Conservation (phyloP, 2,888 invertebrate species). For the Lissonota sp. region DNA sequence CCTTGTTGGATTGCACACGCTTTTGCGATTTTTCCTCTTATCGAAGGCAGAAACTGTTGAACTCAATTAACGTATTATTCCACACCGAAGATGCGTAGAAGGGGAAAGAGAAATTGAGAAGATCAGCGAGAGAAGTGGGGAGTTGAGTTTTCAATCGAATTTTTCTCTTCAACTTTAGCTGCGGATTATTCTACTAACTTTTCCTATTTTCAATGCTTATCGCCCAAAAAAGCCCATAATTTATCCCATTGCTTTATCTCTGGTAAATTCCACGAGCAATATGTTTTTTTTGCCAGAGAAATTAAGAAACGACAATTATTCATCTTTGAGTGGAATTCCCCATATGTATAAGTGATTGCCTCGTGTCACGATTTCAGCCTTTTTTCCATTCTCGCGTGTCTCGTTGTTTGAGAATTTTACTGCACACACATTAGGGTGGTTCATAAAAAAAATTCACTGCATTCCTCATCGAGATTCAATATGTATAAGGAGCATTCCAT, state of each 20-base stretch:
- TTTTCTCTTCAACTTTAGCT: slow-evolving; percentile 46
- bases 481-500: too few species aligned
- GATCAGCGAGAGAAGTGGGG: slow-evolving; percentile 30
- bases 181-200: slow-evolving; percentile 4
- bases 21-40: slow-evolving; percentile 65
- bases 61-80: slow-evolving; percentile 75
- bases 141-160: slow-evolving; percentile 33
- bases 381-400: slow-evolving; percentile 17
- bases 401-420: slow-evolving; percentile 28
- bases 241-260: too few species aligned
- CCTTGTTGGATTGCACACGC: slow-evolving; percentile 72
- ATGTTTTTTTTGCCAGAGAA: too few species aligned
- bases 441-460: too few species aligned
- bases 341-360: neutral
- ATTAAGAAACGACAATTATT: too few species aligned
- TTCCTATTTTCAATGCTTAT: too few species aligned
- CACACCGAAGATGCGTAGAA: slow-evolving; percentile 57
- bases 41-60: slow-evolving; percentile 71
- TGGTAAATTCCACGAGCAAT: too few species aligned
- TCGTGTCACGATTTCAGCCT: slow-evolving; percentile 13
- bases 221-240: too few species aligned
- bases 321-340: neutral
- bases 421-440: neutral
- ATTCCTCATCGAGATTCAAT: too few species aligned
- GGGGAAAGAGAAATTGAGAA: slow-evolving; percentile 12